These are phyloP conservation scores for Oreochromis mossambicus DNA, from an alignment of 2,797 vertebrate species.

Conservation along the genomic window DNA sequence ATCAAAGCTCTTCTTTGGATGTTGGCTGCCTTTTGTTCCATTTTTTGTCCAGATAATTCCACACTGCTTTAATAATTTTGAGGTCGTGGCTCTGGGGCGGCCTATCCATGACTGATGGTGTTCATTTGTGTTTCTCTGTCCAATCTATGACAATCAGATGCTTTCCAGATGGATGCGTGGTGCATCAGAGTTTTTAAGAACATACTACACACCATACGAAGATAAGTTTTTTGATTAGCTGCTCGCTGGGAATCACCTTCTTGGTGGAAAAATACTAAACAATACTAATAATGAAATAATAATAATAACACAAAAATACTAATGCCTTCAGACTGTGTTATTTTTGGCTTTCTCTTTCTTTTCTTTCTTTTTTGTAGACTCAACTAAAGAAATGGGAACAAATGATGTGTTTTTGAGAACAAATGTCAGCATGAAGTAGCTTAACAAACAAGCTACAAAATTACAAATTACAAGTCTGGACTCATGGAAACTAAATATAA, in stretches of 20 bases:
- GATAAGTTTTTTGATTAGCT: background rate
- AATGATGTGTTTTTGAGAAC: background rate
- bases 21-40: background rate
- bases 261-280: background rate
- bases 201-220: background rate
- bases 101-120: background rate
- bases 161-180: accelerated
- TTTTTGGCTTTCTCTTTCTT: background rate
- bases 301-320: background rate
- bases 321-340: background rate
- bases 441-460: background rate
- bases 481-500: background rate
- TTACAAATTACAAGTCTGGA: no score
- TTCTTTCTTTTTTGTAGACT: background rate
- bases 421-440: background rate
- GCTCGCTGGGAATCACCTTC: background rate
- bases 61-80: background rate
- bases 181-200: background rate
- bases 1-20: no score
- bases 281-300: background rate
- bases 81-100: background rate
- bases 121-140: background rate
- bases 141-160: background rate
- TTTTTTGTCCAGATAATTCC: background rate
- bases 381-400: no score